A percentile compares a stretch with the other conserved stretches of the same genome.
Conservation (phyloP, 2,888 invertebrate genomes). For the Seira ritae region DNA sequence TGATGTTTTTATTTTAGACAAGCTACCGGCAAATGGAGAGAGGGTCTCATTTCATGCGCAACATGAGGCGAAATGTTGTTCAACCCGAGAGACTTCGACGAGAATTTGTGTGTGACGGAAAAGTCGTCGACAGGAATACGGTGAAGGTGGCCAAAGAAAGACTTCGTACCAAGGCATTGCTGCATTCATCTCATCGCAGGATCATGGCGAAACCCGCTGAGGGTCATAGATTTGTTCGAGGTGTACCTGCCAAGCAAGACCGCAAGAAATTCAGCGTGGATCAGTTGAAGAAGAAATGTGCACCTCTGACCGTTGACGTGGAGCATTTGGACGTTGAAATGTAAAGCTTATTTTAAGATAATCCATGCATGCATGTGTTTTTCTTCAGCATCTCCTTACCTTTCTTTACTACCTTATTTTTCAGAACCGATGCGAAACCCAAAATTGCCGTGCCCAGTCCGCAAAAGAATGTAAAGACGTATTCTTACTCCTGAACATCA, state of each 20-base stretch:
- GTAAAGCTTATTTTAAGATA: slow-evolving; percentile 25
- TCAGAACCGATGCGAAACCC: not conserved
- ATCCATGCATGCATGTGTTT: no score
- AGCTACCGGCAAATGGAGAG: slow-evolving; percentile 67
- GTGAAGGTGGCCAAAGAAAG: slow-evolving; percentile 35
- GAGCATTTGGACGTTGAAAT: slow-evolving; percentile 45
- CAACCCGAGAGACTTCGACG: slow-evolving; percentile 60
- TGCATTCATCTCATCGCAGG: slow-evolving; percentile 50
- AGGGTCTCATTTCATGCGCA: slow-evolving; percentile 60
- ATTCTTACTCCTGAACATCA: not conserved
- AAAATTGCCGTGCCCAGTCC: not conserved
- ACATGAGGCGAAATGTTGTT: slow-evolving; percentile 44
- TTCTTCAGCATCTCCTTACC: no score
- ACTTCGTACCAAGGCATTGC: slow-evolving; percentile 49
- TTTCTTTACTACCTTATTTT: no score
- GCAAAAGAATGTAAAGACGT: not conserved
- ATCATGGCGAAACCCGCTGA: slow-evolving; percentile 47
- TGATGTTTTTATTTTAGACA: slow-evolving; percentile 33
- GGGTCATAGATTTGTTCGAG: slow-evolving; percentile 40
- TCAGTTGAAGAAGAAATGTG: slow-evolving; percentile 47
- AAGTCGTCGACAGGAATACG: slow-evolving; percentile 39
- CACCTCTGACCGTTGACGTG: slow-evolving; percentile 44
- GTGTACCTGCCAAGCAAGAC: slow-evolving; percentile 37
- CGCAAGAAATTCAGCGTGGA: slow-evolving; percentile 41
- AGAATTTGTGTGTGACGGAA: slow-evolving; percentile 58